Evolutionary conservation across 2,888 invertebrate species (phyloP).

Genomic region (Cheilosia pagana): DNA sequence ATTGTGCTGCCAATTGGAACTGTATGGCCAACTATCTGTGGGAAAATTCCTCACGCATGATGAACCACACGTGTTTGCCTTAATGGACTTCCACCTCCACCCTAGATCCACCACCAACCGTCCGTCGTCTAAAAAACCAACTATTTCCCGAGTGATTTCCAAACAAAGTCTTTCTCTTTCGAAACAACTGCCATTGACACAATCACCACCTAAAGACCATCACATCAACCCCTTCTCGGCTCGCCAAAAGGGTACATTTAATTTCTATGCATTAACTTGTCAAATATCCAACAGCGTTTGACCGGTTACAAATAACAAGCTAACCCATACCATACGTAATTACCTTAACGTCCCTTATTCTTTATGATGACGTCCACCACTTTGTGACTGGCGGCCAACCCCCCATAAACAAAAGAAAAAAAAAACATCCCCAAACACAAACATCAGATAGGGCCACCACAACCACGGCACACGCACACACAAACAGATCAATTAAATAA

Average conservation of each 20-base stretch:
- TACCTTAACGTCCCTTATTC: constrained; percentile 9
- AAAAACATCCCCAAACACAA: constrained; percentile 12
- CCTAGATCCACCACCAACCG: too few species aligned
- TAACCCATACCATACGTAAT: neutral
- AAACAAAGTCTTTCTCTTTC: neutral
- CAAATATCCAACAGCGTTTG: constrained; percentile 1
- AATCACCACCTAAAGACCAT: neutral
- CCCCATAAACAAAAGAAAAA: neutral
- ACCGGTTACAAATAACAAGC: constrained; percentile 8
- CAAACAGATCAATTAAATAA: constrained; percentile 69
- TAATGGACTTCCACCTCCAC: too few species aligned
- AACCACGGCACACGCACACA: neutral
- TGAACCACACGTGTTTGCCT: too few species aligned
- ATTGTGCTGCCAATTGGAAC: too few species aligned
- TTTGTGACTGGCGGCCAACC: constrained; percentile 10
- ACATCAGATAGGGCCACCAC: constrained; percentile 9
- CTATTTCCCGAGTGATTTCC: too few species aligned
- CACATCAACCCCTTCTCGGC: neutral
- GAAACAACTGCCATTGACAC: neutral
- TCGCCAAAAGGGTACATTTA: neutral
- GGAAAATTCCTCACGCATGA: too few species aligned
- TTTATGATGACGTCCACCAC: constrained; percentile 14
- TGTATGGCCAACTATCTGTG: too few species aligned
- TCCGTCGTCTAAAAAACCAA: too few species aligned
- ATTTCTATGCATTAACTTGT: constrained; percentile 42